Evolutionary conservation across 2,113 vertebrate genomes (phyloP).

Genomic region (Lagopus leucura): DNA sequence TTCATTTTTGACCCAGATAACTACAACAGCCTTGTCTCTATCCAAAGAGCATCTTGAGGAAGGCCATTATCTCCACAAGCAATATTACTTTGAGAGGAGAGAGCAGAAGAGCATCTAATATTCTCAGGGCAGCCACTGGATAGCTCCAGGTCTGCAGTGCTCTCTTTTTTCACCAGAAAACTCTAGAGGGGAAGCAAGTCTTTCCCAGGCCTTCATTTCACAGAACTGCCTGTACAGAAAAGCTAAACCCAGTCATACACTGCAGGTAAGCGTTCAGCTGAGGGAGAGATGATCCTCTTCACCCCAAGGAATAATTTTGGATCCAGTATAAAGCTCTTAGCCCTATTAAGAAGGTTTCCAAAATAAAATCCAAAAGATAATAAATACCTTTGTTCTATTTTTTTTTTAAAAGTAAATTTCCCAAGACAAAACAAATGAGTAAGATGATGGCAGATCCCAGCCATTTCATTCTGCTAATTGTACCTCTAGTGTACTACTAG

Average conservation of each 20-base stretch:
- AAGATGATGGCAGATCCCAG: background rate
- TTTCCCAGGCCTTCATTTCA: background rate
- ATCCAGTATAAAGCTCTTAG: background rate
- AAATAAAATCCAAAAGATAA: background rate
- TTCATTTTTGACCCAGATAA: background rate
- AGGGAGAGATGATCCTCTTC: background rate
- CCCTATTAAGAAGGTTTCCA: background rate
- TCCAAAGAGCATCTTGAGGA: background rate
- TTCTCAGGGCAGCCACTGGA: background rate
- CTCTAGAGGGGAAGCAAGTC: background rate
- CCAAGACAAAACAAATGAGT: conserved; percentile 3
- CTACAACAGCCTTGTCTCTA: background rate
- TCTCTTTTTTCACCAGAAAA: background rate
- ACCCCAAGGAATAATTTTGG: background rate
- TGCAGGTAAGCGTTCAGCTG: background rate
- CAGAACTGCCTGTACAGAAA: background rate
- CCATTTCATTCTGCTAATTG: background rate
- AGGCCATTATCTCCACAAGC: background rate
- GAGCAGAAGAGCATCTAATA: background rate
- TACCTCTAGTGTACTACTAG: background rate
- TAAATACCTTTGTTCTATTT: background rate
- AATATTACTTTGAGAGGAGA: background rate
- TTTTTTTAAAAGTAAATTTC: background rate
- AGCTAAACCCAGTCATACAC: background rate
- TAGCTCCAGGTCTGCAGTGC: background rate